These are phyloP conservation scores for Nyctereutes procyonoides DNA, from an alignment of 2,113 vertebrate genomes.

Conservation along the genomic window DNA sequence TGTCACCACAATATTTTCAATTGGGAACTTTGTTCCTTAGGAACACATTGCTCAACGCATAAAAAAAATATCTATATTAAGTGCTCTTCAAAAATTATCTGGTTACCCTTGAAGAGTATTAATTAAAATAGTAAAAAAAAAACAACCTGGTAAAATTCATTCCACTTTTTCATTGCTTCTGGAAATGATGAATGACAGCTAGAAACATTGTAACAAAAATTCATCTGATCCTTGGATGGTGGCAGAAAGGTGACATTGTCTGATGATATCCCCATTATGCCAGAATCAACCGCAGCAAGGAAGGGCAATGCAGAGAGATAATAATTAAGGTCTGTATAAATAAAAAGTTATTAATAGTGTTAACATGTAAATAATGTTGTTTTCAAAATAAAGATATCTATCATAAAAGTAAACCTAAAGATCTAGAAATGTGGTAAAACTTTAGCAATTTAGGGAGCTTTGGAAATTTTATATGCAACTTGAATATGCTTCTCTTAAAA, in stretches of 20 bases:
- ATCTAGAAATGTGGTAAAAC: background rate
- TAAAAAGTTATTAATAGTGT: background rate
- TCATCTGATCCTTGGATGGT: conserved; percentile 69
- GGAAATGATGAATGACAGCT: conserved; percentile 76
- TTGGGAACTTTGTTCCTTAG: background rate
- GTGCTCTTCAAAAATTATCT: background rate
- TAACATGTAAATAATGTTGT: background rate
- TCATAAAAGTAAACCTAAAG: background rate
- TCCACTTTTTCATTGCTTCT: conserved; percentile 83
- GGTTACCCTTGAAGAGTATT: background rate
- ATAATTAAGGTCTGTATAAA: conserved; percentile 85
- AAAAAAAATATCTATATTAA: background rate
- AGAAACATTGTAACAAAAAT: conserved; percentile 82
- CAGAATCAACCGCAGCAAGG: conserved; percentile 85
- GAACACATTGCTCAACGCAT: background rate
- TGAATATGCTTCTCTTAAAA: background rate
- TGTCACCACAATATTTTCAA: background rate
- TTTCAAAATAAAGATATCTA: background rate
- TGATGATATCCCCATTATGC: conserved; percentile 75
- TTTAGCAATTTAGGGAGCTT: background rate
- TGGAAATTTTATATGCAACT: background rate
- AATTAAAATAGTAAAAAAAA: background rate
- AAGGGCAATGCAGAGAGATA: conserved; percentile 84
- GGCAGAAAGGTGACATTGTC: conserved; percentile 80
- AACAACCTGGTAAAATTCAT: conserved; percentile 84